Evolutionary conservation across 2,113 vertebrate genomes (phyloP), one percentile per base, ranked within the genome.

Genomic region (Tragelaphus scriptus): DNA sequence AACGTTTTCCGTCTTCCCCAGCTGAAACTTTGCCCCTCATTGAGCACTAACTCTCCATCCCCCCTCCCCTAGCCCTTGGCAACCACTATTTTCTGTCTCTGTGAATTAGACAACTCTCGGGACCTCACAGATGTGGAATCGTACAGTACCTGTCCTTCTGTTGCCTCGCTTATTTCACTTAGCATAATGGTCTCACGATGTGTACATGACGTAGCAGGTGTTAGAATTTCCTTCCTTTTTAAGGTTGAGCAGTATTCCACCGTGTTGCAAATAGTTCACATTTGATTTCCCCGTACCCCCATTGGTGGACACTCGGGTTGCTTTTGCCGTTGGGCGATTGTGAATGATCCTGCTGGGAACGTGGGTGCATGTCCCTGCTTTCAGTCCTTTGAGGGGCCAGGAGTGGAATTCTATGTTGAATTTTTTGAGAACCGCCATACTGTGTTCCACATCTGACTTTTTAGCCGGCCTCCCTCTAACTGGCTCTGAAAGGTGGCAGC

Each of bases 281-380:
- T 56, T n/a, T n/a, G 7, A 13, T 13, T 36, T 13, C 2, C 9
- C 16, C 4, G 0, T 13, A 10, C 21, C 9, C 0, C 25, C 7
- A 0, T 3, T 1, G 1, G 26, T 1, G 56, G 55, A 6, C 21
- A 0, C 40, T 6, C 6, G 59, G 26, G 32, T 9, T 1, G 28
- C 17, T 13, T 1, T 90, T 21, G 1, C 30, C 13, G 2, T 14
- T 19, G 12, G 81, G 47, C 21, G 6, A 0, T 11, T 7, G 15
- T n/a, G 44, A 55, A 6, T 1, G 26, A n/a, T 17, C 15, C 16
- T 26, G 2, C 14, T 9, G 1, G 5, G 28, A 23, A 4, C 2
- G 0, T 2, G 28, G 14, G 56, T 14, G 23, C 7, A 4, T 44
- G 21, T 7, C 77, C 21, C 59, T 7, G 88, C 40, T n/a, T 28